Evolutionary conservation across 2,113 vertebrate species (phyloP).

Genomic region (Hylia prasina): DNA sequence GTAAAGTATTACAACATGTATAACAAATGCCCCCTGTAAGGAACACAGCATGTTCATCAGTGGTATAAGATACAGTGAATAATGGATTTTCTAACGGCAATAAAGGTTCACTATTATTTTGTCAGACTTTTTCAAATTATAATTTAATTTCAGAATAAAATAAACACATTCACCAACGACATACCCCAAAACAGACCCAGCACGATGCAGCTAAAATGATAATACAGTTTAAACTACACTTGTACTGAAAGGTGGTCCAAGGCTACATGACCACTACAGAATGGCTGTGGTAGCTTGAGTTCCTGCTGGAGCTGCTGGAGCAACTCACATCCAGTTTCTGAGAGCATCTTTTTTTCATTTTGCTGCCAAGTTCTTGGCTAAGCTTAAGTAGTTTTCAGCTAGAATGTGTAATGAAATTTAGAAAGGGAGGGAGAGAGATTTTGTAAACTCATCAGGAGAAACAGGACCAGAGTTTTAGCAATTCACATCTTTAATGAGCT

Average conservation of each 20-base stretch:
- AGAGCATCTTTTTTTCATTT: not conserved
- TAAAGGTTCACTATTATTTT: not conserved
- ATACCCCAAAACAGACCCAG: not conserved
- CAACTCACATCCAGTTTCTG: not conserved
- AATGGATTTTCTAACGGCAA: not conserved
- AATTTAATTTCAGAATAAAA: not conserved
- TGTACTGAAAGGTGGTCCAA: not conserved
- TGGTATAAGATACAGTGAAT: not conserved
- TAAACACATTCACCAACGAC: not conserved
- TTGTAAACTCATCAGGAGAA: not conserved
- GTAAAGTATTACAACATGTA: not conserved
- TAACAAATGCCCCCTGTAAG: not conserved
- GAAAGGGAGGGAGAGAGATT: not conserved
- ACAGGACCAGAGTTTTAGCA: not conserved
- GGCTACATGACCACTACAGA: not conserved
- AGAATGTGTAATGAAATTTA: constrained; percentile 19
- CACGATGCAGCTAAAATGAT: not conserved
- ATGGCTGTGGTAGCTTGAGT: not conserved
- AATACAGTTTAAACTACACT: not conserved
- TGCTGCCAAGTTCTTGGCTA: not conserved
- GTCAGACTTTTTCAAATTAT: not conserved
- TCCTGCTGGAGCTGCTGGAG: not conserved
- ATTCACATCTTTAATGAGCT: not conserved
- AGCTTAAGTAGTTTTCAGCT: constrained; percentile 9
- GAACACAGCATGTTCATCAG: not conserved